phyloP scores from a whole-genome alignment of 2,888 invertebrate species.

The Carterocephalus palaemon region DNA sequence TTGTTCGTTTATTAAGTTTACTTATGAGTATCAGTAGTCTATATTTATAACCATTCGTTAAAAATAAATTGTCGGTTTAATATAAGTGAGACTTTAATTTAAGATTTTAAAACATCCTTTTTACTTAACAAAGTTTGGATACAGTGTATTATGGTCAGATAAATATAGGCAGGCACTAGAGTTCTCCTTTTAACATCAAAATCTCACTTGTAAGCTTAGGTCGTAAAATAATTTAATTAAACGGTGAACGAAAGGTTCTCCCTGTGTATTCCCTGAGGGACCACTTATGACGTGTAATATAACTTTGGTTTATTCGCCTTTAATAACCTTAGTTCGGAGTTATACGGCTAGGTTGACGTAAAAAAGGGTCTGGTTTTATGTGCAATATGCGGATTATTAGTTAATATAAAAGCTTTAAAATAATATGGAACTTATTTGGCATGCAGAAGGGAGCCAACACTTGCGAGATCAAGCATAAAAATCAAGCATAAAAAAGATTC shows the following conservation, averaged over 20 bases:
- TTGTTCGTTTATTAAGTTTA: too few species aligned
- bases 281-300: conserved; percentile 14
- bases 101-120: too few species aligned
- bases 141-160: too few species aligned
- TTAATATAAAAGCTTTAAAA: conserved; percentile 52
- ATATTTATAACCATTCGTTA: too few species aligned
- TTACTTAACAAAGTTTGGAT: too few species aligned
- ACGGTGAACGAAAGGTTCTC: conserved; percentile 12
- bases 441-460: conserved; percentile 4
- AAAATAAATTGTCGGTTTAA: too few species aligned
- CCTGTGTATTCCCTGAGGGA: neutral
- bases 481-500: too few species aligned
- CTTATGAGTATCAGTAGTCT: too few species aligned
- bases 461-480: too few species aligned
- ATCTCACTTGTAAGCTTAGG: conserved; percentile 2
- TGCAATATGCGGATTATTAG: conserved; percentile 43
- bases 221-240: conserved; percentile 17
- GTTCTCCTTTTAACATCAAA: conserved; percentile 2
- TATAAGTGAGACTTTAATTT: too few species aligned
- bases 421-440: conserved; percentile 38
- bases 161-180: too few species aligned
- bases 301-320: conserved; percentile 18
- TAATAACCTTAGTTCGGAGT: conserved; percentile 24
- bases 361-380: conserved; percentile 39
- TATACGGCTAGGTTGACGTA: conserved; percentile 12